Base-by-base conservation (phyloP, 2,797 vertebrate species). In the Mus spretus region DNA sequence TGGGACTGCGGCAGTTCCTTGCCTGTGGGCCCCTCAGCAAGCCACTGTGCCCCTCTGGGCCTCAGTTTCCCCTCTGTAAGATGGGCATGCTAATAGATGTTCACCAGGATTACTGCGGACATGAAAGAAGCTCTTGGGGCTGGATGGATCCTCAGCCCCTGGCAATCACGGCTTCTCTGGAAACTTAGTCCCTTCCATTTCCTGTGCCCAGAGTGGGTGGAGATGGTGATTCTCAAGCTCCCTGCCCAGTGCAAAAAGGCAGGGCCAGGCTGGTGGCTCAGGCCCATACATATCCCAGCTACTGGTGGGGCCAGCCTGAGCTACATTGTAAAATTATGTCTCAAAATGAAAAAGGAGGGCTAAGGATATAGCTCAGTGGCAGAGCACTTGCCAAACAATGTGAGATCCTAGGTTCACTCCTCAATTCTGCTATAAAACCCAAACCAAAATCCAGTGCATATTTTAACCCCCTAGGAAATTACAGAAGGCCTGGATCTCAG, bases 121-220 rank as follows among this genome's bases (percentile, higher is more conserved):
- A 22, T 14, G 55, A 79, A 37, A 17, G 1, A 4, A 40, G 28
- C 47, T 19, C 34, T n/a, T 53, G 65, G 77, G 59, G 12, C 22
- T 20, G 14, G 74, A 14, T 0, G 4, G 31, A 55, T 70, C 5
- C 6, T 22, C 1, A 4, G 81, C 37, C 28, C 57, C 75, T 8
- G 40, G 17, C 22, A 22, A 0, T 57, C 19, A 34, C 6, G 47
- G 57, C 37, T 1, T 3, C 12, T 72, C 59, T 3, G 14, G 14
- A 40, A 34, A n/a, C 3, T 15, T 0, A 9, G 22, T 8, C 20
- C 20, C 17, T 6, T 34, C n/a, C 1, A 2, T 2, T 55, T 19
- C 12, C 12, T 5, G 20, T 6, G 6, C 6, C 61, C 28, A 34
- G 26, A 9, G 7, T 78, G 50, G 87, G 55, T 37, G 11, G 40